phyloP scores from a whole-genome alignment of 2,113 vertebrate species.

The Heteronetta atricapilla region DNA sequence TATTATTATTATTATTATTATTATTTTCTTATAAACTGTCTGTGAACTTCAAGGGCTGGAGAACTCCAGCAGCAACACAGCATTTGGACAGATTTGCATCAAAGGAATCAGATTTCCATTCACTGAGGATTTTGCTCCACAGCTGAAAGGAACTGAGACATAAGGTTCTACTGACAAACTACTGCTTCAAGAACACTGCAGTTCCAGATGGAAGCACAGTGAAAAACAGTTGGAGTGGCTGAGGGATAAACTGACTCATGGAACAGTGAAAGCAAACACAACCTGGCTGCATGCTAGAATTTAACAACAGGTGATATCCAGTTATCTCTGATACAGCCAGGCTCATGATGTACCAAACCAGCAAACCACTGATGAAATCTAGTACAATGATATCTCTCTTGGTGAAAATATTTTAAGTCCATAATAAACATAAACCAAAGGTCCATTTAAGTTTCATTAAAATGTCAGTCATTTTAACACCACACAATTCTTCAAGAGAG shows the following conservation, averaged over 20 bases:
- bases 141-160: background rate
- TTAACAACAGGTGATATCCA: background rate
- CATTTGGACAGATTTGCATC: background rate
- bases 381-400: accelerated
- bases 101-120: background rate
- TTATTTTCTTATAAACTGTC: background rate
- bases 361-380: background rate
- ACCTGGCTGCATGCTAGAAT: background rate
- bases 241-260: background rate
- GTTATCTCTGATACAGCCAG: background rate
- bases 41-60: background rate
- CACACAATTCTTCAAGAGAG: background rate
- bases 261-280: background rate
- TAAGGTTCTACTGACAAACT: background rate
- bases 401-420: background rate
- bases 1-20: background rate
- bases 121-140: background rate
- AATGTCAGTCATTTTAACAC: background rate
- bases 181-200: background rate
- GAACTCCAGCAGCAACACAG: background rate
- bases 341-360: background rate
- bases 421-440: background rate
- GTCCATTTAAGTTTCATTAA: background rate
- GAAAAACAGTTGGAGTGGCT: background rate
- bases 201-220: background rate